Evolutionary conservation across 2,113 vertebrate genomes (phyloP).

Genomic region (Uria aalge): DNA sequence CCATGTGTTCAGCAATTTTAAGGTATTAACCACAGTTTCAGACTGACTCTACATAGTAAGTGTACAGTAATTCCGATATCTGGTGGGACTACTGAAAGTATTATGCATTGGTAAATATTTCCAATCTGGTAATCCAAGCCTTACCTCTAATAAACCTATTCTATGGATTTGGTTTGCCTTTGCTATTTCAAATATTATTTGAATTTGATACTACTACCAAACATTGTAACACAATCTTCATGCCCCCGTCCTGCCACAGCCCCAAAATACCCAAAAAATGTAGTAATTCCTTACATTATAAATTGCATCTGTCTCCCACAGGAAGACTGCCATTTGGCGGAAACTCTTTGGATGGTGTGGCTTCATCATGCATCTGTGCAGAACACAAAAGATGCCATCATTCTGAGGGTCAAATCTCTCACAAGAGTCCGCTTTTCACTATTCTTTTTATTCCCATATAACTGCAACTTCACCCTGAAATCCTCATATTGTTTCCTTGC

Average conservation of each 20-base stretch:
- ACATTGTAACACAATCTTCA: neutral
- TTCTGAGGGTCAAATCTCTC: neutral
- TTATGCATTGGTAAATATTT: neutral
- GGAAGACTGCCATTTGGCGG: neutral
- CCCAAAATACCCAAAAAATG: neutral
- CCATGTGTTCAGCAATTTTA: neutral
- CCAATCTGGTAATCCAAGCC: neutral
- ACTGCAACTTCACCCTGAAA: neutral
- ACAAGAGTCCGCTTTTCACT: neutral
- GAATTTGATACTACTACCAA: neutral
- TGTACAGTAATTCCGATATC: neutral
- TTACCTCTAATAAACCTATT: neutral
- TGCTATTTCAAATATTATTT: neutral
- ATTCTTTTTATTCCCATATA: neutral
- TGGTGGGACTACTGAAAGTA: neutral
- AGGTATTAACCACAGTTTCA: neutral
- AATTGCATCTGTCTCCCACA: neutral
- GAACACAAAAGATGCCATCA: neutral
- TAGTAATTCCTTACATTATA: neutral
- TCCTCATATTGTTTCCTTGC: neutral
- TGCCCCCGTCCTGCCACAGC: neutral
- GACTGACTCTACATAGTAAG: neutral
- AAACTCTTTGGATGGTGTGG: neutral
- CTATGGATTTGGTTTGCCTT: neutral
- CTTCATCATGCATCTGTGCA: neutral